Conservation (phyloP, 2,797 vertebrate genomes). For the Nannoperca obscura region DNA sequence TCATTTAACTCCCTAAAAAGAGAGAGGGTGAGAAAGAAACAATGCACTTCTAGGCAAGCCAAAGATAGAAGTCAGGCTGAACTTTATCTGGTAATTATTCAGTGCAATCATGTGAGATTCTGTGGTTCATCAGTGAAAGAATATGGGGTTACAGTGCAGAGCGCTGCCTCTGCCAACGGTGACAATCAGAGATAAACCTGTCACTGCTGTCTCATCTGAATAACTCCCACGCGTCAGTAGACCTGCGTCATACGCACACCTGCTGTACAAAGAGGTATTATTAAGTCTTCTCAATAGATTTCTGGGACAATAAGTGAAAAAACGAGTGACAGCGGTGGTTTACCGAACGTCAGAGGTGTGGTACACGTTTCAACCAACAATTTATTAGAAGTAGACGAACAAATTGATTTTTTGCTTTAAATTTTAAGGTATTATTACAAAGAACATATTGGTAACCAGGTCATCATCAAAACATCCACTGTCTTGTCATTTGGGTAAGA, state of each 20-base stretch:
- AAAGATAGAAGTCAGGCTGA: background rate
- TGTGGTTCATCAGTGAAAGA: too few relatives aligned
- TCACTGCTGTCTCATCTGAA: background rate
- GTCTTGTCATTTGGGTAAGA: background rate
- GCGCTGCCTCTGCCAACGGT: background rate
- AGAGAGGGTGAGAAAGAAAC: background rate
- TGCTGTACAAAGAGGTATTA: background rate
- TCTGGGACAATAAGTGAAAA: background rate
- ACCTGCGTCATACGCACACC: background rate
- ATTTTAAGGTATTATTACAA: background rate
- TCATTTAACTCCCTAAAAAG: background rate
- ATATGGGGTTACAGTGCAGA: background rate
- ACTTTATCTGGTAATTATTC: background rate
- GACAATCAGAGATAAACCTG: background rate
- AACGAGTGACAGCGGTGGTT: background rate
- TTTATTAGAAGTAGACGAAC: too few relatives aligned
- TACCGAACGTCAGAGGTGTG: too few relatives aligned
- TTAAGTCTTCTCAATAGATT: background rate
- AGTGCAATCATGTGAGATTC: background rate
- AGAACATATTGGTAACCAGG: background rate
- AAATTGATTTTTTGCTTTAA: background rate
- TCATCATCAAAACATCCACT: background rate
- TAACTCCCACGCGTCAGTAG: background rate
- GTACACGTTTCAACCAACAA: too few relatives aligned
- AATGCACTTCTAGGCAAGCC: background rate